A percentile compares a stretch with the other conserved stretches of the same genome.
phyloP scores from a whole-genome alignment of 2,888 invertebrate species.

The Lordiphosa andalusiaca region DNA sequence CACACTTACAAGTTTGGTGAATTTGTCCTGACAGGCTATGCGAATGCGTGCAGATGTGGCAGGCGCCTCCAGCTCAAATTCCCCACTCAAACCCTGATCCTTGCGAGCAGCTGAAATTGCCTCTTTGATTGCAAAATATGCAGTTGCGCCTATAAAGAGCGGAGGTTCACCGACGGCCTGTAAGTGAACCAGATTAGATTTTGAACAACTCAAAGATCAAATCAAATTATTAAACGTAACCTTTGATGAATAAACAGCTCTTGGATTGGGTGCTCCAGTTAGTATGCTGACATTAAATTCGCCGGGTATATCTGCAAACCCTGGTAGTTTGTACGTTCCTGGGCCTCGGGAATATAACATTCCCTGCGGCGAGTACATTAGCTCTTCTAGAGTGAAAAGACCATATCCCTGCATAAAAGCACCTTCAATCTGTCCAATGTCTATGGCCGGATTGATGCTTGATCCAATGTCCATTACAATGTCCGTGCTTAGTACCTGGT shows the following conservation, averaged over 20 bases:
- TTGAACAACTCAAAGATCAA: not conserved
- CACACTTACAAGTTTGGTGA: constrained; percentile 86
- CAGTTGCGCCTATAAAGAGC: constrained; percentile 92
- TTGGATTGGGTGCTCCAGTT: constrained; percentile 80
- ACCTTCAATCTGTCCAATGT: constrained; percentile 14
- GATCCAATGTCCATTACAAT: constrained; percentile 8
- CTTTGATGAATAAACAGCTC: constrained; percentile 97
- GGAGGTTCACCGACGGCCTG: constrained; percentile 98
- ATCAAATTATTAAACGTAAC: constrained; percentile 80
- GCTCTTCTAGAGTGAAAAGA: constrained; percentile 6
- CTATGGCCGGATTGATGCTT: constrained; percentile 3
- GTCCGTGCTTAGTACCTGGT: constrained; percentile 4
- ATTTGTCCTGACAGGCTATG: constrained; percentile 92
- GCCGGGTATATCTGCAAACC: not conserved
- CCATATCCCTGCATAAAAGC: constrained; percentile 8
- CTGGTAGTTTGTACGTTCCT: constrained; percentile 4
- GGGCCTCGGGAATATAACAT: constrained; percentile 4
- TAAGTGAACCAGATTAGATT: constrained; percentile 49
- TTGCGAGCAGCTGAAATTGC: constrained; percentile 90
- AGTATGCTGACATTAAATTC: not conserved
- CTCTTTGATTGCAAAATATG: constrained; percentile 93
- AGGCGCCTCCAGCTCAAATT: constrained; percentile 88
- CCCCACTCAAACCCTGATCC: constrained; percentile 83
- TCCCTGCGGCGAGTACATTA: not conserved
- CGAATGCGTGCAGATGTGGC: constrained; percentile 94